Evolutionary conservation across 2,113 vertebrate genomes (phyloP).

Genomic region (Tenrec ecaudatus): DNA sequence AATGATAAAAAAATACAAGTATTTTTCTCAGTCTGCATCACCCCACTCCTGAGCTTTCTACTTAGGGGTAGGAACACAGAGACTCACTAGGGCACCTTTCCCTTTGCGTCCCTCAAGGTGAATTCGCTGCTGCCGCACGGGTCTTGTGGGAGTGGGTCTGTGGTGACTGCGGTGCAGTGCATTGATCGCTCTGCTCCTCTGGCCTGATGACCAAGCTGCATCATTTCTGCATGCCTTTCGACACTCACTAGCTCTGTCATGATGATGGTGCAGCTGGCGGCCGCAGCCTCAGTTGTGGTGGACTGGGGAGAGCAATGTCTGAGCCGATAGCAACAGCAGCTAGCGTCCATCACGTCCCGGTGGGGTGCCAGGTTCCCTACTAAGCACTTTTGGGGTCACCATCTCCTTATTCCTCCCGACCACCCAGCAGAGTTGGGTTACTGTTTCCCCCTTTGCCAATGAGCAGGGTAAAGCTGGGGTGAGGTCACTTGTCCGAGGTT

Average conservation of each 20-base stretch:
- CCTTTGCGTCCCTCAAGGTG: constrained; percentile 56
- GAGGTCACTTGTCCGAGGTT: neutral
- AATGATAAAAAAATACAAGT: neutral
- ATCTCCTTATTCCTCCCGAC: constrained; percentile 25
- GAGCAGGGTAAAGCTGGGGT: neutral
- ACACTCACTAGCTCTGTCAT: constrained; percentile 47
- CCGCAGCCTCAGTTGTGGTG: neutral
- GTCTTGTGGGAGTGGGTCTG: constrained; percentile 20
- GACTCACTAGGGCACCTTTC: constrained; percentile 13
- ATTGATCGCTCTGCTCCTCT: constrained; percentile 67
- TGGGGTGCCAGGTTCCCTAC: neutral
- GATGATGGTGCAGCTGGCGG: constrained; percentile 59
- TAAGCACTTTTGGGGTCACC: neutral
- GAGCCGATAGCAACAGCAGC: constrained; percentile 43
- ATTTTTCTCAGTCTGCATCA: neutral
- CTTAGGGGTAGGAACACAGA: constrained; percentile 54
- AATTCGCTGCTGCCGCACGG: constrained; percentile 46
- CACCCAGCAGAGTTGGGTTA: neutral
- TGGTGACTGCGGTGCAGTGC: constrained; percentile 17
- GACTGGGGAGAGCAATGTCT: constrained; percentile 27
- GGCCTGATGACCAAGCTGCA: constrained; percentile 56
- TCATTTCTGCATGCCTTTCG: constrained; percentile 46
- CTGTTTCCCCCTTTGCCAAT: constrained; percentile 46
- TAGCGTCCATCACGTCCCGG: neutral
- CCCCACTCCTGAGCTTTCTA: constrained; percentile 35